Evolutionary conservation across 2,888 invertebrate species (phyloP), one percentile per base, ranked within the genome.

Genomic region (Pasiphila rectangulata): DNA sequence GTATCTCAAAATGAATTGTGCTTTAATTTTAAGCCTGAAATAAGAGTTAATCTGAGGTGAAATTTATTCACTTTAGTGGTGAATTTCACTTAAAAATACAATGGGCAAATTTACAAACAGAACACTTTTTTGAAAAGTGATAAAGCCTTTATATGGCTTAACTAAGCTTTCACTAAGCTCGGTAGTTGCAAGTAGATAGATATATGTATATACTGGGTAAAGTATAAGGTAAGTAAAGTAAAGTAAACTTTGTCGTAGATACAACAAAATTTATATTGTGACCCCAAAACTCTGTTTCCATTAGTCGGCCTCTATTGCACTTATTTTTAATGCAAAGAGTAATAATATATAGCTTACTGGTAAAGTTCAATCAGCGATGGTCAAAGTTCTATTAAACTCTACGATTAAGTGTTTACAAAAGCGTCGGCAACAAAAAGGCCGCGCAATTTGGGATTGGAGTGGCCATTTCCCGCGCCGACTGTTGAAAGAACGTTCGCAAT

Each of bases 391-490:
- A 9, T 21, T 21, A 36, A 35, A 13, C 32, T 12, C 35, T 12
- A 19, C 34, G 19, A 13, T 32, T 16, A 69, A 82, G 73, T 81
- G 78, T 81, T 82, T 80, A 75, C 72, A 67, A 74, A 79, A 78
- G 79, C 74, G 70, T 67, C 67, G 69, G 67, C 72, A 71, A 72
- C 72, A 79, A 78, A 81, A 75, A 72, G 69, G 63, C 70, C 66
- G 75, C 69, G 72, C 70, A 75, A 77, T 83, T 86, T 76, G 62
- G 75, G 72, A 81, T 79, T 84, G 83, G 75, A 86, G 85, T 83
- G 83, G 85, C 83, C 85, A 85, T 86, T 85, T 85, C 78, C 72
- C 73, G 72, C 75, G 72, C 77, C 72, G 79, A 74, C 82, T 79
- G 78, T 69, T 71, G 70, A 79, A 79, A 80, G 79, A 82, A 77